Evolutionary conservation across 1,140 invertebrate genomes (phyloP), one percentile per base, ranked within the genome.

Genomic region (Drosophila ambigua): DNA sequence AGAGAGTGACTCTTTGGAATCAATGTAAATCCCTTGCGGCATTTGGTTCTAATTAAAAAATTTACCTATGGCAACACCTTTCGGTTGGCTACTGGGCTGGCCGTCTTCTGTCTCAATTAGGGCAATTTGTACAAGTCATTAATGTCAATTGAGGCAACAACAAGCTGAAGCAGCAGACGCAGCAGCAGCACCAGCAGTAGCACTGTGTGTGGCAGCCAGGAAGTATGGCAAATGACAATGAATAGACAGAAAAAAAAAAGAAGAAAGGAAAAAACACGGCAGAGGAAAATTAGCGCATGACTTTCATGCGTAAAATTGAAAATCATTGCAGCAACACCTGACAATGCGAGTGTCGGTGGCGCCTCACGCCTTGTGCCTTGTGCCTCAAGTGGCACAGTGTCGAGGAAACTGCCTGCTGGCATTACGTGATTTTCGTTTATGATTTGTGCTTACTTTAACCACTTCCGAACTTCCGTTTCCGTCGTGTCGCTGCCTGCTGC

Each of bases 381-480:
- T 35, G 60, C 63, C 45, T 65, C 63, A 31, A 64, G 62, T 49
- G 41, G 35, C 54, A 53, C 48, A 59, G 11, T 5, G 11, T 24
- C 41, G 44, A 55, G 55, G 59, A 16, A 51, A 39, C 35, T 39
- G 35, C 35, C 35, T 39, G 13, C 57, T 61, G 59, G 77, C 67
- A 89, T 79, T 88, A 83, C 83, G 83, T 88, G 83, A 88, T 88
- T 88, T 89, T 88, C 83, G 83, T 88, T 88, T 88, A 88, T 88
- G 76, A 88, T 88, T 88, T 68, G 68, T 66, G 78, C 83, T 88
- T 82, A 88, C 79, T 88, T 88, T 88, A 88, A 88, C 83, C 77
- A 82, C 79, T 88, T 79, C 76, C 83, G 79, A 68, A 76, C 28
- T 59, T 43, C 61, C 72, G 44, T 54, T 75, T 75, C 53, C 72